These are phyloP conservation scores for Mesorhabditis spiculigera DNA, from an alignment of 2,888 invertebrate genomes.

Conservation along the genomic window DNA sequence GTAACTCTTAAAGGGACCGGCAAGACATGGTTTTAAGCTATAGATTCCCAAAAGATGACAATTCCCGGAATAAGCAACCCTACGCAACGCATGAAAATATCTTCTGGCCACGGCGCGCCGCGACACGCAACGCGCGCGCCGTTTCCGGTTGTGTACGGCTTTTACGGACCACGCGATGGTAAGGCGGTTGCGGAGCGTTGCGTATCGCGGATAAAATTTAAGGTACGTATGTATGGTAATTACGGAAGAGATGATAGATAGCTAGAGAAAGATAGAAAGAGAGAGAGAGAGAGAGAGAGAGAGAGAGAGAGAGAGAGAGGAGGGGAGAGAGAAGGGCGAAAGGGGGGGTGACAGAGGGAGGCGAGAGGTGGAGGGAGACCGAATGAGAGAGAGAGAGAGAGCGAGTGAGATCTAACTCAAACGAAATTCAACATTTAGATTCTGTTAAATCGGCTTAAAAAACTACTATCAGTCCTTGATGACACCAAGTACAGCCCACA, in stretches of 20 bases:
- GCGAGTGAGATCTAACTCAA: not conserved
- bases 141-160: no score
- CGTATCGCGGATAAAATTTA: constrained; percentile 4
- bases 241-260: not conserved
- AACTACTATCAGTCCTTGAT: constrained; percentile 8
- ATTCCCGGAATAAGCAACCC: no score
- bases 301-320: not conserved
- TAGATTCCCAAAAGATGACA: no score
- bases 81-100: no score
- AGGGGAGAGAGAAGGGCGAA: not conserved
- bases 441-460: constrained; percentile 10
- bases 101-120: no score
- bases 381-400: constrained; percentile 7
- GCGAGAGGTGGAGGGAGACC: not conserved
- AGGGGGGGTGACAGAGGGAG: not conserved
- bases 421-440: constrained; percentile 4
- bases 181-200: no score
- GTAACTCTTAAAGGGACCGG: no score
- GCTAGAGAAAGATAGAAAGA: not conserved
- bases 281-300: constrained; percentile 4
- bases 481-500: no score
- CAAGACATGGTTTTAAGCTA: no score
- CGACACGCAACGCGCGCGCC: no score
- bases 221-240: constrained; percentile 3
- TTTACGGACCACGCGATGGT: no score